Evolutionary conservation across 2,888 invertebrate genomes (phyloP), one percentile per base, ranked within the genome.

Genomic region (Cephus rjabovi): DNA sequence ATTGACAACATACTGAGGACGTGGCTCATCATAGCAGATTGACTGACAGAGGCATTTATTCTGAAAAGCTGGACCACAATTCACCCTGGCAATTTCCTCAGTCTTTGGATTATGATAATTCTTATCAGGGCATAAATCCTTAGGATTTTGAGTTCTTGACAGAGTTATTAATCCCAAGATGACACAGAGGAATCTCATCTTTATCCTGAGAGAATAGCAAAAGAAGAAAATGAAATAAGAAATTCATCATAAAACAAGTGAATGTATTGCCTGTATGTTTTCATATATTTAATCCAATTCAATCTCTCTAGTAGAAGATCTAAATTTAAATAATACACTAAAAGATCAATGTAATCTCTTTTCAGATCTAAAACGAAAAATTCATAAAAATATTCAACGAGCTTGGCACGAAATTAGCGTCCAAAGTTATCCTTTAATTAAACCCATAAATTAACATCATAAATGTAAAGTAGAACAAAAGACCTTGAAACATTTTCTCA

Each of bases 1-100:
- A 89, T 96, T 96, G 0, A 96, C 96, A 12, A 95, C 93, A 83
- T 93, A 95, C 81, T 93, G 93, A 74, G 92, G 87, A 12, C 86
- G 83, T 11, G 85, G 84, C 12, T 92, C 90, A 76, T 94, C 93
- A 87, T 94, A 94, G 77, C 92, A 91, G 69, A 92, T 91, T 74
- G 87, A 90, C 30, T 94, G 94, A 85, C 95, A 95, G 74, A 88
- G 88, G 86, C 95, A 95, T 81, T 92, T 91, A 33, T 89, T 88
- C 70, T 92, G 87, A 81, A 93, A 93, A 73, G 91, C 89, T 23
- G 90, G 89, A 3, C 93, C 93, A 80, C 93, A 93, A n/a, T 87
- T 85, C 0, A 78, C n/a, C 79, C 75, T 83, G 34, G 86, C 75
- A 1, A 86, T 81, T 34, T 85, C 79, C n/a, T 75, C 77, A 0